Evolutionary conservation across 2,888 invertebrate species (phyloP), one percentile per base, ranked within the genome.

Genomic region (Drosophila algonquin): DNA sequence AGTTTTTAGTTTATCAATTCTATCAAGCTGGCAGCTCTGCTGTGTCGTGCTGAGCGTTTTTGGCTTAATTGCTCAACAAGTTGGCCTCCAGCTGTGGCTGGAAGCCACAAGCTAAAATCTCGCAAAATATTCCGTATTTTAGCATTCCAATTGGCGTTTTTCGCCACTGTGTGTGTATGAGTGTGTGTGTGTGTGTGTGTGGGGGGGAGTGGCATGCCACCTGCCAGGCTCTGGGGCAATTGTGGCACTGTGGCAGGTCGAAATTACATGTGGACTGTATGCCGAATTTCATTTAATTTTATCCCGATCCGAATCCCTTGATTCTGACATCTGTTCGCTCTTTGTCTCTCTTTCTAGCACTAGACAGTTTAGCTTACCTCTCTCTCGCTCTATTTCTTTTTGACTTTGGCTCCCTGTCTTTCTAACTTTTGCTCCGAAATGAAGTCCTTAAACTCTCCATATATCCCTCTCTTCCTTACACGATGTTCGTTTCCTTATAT

Each of bases 61-160:
- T 69, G 75, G 73, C 85, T 82, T 85, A 86, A 83, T 85, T 86
- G 86, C 75, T 83, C 83, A 85, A 86, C 83, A 82, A 86, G 83
- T 83, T 83, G 83, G 77, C 73, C 70, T 70, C 82, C 75, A 80
- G 86, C 67, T 52, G 80, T 14, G 63, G 18, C 3, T 21, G 53
- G 30, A 32, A 16, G 44, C 61, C 54, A 32, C 53, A 59, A 58
- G 32, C 21, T 47, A 47, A 56, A 59, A 9, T 47, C 50, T 32
- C 64, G 45, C 40, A 50, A 27, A 52, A 69, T 65, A 60, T 52
- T 40, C 14, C 40, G 7, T 40, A 40, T 40, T 67, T 68, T 73
- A 48, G 60, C 73, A 76, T 70, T 77, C 62, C 57, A 64, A 77
- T 75, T 57, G 46, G 18, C 53, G 40, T 7, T 7, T 14, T 6